Percentiles rank a stretch among this genome's conserved stretches.
Evolutionary conservation across 2,113 vertebrate genomes (phyloP).

Genomic region (Tyrannus savana): DNA sequence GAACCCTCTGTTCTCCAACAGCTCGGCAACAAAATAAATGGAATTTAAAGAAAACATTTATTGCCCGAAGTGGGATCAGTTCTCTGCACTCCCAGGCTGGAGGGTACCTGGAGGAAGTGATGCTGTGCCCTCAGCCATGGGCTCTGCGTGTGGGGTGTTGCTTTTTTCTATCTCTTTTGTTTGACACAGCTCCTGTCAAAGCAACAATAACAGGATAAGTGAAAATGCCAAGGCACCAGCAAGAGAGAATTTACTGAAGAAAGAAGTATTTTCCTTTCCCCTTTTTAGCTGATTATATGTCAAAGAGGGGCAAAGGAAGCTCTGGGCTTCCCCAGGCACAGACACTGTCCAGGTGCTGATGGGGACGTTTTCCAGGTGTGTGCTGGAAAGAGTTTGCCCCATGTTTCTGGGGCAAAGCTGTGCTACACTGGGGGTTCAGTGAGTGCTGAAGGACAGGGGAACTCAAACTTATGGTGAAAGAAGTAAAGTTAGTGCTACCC

Average conservation of each 20-base stretch:
- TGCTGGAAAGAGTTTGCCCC: neutral
- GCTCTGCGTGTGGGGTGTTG: fast-evolving
- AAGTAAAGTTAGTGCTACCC: fast-evolving
- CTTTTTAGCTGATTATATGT: neutral
- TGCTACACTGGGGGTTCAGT: fast-evolving
- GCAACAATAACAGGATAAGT: neutral
- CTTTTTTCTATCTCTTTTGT: fast-evolving
- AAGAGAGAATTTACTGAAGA: neutral
- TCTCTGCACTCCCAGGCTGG: neutral
- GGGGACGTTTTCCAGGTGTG: neutral
- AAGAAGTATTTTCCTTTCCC: neutral
- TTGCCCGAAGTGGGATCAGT: neutral
- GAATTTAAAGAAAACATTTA: neutral
- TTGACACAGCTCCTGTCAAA: conserved; percentile 33
- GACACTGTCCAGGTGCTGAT: fast-evolving
- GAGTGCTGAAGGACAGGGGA: neutral
- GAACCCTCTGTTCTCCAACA: neutral
- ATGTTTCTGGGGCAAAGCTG: neutral
- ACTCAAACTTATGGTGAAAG: neutral
- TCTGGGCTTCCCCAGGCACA: fast-evolving
- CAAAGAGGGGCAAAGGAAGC: neutral
- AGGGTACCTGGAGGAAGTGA: neutral
- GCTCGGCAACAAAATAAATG: fast-evolving
- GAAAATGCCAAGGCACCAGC: neutral
- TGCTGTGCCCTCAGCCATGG: neutral